phyloP scores from a whole-genome alignment of 2,797 vertebrate species.

The Semotilus atromaculatus region DNA sequence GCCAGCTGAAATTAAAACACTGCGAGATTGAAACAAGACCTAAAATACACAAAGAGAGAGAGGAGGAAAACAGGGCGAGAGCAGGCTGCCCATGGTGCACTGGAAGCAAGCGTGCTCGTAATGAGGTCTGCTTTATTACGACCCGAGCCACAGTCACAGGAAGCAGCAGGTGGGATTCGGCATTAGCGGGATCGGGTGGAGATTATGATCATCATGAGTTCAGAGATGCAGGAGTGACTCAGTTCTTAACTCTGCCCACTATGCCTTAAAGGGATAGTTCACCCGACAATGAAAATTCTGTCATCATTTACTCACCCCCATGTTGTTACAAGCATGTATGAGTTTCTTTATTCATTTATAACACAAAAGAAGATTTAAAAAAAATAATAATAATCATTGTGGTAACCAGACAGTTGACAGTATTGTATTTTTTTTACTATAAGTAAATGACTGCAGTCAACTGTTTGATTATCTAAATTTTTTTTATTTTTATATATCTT shows the following conservation, averaged over 20 bases:
- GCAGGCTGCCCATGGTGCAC: conserved; percentile 23
- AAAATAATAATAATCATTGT: too few species aligned
- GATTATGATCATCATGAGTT: conserved; percentile 35
- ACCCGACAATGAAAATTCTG: too few species aligned
- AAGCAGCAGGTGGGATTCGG: conserved; percentile 22
- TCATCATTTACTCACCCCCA: too few species aligned
- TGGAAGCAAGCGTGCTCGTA: background rate
- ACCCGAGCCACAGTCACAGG: background rate
- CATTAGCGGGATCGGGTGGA: conserved; percentile 26
- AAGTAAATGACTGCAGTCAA: too few species aligned
- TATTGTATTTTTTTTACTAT: too few species aligned
- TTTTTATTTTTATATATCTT: too few species aligned
- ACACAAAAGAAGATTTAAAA: too few species aligned
- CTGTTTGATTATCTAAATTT: too few species aligned
- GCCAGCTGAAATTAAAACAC: conserved; percentile 73
- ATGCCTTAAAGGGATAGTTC: background rate
- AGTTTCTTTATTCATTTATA: too few species aligned
- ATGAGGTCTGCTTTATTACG: conserved; percentile 22
- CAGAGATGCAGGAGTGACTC: background rate
- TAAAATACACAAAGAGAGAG: conserved; percentile 61
- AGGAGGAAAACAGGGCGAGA: conserved; percentile 46
- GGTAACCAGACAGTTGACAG: too few species aligned
- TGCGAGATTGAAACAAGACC: conserved; percentile 63
- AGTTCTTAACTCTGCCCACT: background rate
- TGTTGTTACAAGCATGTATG: too few species aligned